A percentile compares a stretch with the other conserved stretches of the same genome.
These are phyloP conservation scores for Harpagus bidentatus DNA, from an alignment of 2,113 vertebrate species.

Conservation along the genomic window DNA sequence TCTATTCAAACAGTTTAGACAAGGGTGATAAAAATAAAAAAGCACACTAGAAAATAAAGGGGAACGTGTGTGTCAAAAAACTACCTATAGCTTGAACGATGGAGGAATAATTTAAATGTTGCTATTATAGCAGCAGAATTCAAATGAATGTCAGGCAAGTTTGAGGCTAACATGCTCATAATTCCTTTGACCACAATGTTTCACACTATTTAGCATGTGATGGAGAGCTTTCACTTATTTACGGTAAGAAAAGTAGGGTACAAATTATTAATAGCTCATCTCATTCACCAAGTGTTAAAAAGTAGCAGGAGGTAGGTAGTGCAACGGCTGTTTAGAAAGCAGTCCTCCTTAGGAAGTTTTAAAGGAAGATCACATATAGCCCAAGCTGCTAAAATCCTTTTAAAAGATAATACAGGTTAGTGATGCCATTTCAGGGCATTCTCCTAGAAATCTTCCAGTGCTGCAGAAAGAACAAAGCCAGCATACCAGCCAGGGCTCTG, in stretches of 20 bases:
- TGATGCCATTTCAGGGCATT: not conserved
- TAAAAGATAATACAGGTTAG: not conserved
- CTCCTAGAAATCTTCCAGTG: not conserved
- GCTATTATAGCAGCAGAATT: not conserved
- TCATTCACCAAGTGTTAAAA: not conserved
- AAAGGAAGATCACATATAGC: not conserved
- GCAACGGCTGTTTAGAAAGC: not conserved
- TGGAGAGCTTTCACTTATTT: conserved; percentile 23
- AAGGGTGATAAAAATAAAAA: not conserved
- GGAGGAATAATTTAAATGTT: not conserved
- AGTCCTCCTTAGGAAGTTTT: not conserved
- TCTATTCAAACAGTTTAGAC: conserved; percentile 15
- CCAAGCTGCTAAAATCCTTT: not conserved
- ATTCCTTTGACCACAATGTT: not conserved
- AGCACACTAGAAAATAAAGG: not conserved
- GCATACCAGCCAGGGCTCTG: not conserved
- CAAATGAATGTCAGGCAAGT: not conserved
- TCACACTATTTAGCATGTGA: not conserved
- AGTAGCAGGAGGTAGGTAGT: not conserved
- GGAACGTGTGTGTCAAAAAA: not conserved
- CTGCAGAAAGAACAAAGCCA: not conserved
- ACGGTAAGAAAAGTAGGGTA: not conserved
- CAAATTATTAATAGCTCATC: conserved; percentile 16
- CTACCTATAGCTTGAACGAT: conserved; percentile 8
- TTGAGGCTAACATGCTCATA: not conserved